Percentiles rank a stretch among this genome's conserved stretches.
Evolutionary conservation across 2,888 invertebrate species (phyloP).

Genomic region (Hirudinaria manillensis): DNA sequence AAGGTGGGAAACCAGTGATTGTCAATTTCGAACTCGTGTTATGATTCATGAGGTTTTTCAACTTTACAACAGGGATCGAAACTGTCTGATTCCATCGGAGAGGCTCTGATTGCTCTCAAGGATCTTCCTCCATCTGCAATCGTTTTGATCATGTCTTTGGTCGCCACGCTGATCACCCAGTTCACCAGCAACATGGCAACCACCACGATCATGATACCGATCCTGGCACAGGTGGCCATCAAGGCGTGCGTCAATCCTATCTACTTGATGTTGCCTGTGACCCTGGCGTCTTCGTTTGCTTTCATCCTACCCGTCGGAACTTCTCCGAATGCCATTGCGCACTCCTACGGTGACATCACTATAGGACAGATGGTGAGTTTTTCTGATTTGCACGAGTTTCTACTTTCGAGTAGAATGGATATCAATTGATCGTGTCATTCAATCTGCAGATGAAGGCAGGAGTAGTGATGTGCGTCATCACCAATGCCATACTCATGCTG

Average conservation of each 20-base stretch:
- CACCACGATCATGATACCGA: conserved; percentile 51
- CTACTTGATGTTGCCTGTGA: conserved; percentile 35
- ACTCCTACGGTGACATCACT: conserved; percentile 34
- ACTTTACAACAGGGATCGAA: conserved; percentile 44
- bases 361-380: conserved; percentile 34
- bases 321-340: conserved; percentile 35
- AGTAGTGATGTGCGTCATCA: conserved; percentile 33
- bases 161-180: conserved; percentile 48
- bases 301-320: conserved; percentile 35
- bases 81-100: conserved; percentile 46
- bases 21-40: background rate
- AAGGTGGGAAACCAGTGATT: conserved; percentile 54
- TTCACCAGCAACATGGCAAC: conserved; percentile 51
- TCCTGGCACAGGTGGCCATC: conserved; percentile 43
- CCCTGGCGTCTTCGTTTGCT: conserved; percentile 34
- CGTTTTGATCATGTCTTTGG: conserved; percentile 45
- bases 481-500: conserved; percentile 28
- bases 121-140: conserved; percentile 46
- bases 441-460: conserved; percentile 34
- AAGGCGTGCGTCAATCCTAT: conserved; percentile 33
- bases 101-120: conserved; percentile 42
- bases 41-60: background rate
- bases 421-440: background rate
- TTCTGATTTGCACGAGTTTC: too few relatives aligned
- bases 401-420: too few relatives aligned